A percentile compares a stretch with the other conserved stretches of the same genome.
Conservation (phyloP, 1,140 invertebrate genomes). For the Palaemon carinicauda region DNA sequence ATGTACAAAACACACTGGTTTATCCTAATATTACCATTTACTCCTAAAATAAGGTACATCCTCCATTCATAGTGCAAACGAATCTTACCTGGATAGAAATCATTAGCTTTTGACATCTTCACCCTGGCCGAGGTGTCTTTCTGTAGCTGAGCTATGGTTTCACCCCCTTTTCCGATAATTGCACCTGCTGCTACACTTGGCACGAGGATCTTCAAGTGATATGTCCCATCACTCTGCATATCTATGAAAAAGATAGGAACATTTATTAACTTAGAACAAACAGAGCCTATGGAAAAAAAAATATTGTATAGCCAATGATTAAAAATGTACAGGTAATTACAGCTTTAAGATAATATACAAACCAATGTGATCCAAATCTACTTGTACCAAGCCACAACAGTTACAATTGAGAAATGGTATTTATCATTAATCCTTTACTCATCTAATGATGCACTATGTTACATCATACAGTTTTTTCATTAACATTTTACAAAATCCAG, state of each 20-base stretch:
- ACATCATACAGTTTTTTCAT: too few species aligned
- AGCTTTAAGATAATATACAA: too few species aligned
- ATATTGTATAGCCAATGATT: too few species aligned
- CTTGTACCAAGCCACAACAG: too few species aligned
- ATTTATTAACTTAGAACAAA: not conserved
- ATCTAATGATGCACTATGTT: too few species aligned
- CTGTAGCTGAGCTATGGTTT: conserved; percentile 95
- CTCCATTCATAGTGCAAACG: not conserved
- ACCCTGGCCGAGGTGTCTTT: conserved; percentile 94
- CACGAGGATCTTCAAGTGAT: conserved; percentile 95
- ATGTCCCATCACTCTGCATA: conserved; percentile 76
- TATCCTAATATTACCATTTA: not conserved
- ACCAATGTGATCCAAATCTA: too few species aligned
- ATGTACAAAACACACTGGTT: not conserved
- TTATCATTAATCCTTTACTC: too few species aligned
- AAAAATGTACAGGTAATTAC: too few species aligned
- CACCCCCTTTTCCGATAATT: conserved; percentile 97
- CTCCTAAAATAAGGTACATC: conserved; percentile 11
- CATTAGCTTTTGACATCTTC: conserved; percentile 98
- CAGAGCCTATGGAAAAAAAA: not conserved
- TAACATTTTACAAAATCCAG: too few species aligned
- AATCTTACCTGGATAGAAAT: conserved; percentile 92
- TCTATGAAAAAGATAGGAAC: conserved; percentile 32
- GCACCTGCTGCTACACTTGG: conserved; percentile 95
- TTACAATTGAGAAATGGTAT: too few species aligned